Percentiles rank a stretch among this genome's conserved stretches.
These are phyloP conservation scores for Chelon labrosus DNA, from an alignment of 2,797 vertebrate species.

Conservation along the genomic window DNA sequence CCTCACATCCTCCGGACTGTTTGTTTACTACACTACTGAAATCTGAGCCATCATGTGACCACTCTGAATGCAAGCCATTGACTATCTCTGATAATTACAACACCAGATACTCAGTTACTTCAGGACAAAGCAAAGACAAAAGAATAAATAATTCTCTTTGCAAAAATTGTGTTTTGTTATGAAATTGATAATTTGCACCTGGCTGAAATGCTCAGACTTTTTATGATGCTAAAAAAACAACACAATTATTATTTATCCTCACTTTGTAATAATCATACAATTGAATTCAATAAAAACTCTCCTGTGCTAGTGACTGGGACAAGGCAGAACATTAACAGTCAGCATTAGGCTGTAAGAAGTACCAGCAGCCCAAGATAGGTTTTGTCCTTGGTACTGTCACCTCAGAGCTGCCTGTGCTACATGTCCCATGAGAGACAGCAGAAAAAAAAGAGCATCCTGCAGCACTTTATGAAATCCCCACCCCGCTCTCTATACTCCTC, in stretches of 20 bases:
- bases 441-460: slow-evolving; percentile 78
- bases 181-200: background rate
- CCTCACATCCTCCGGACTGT: slow-evolving; percentile 9
- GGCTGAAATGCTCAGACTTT: slow-evolving; percentile 2
- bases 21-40: slow-evolving; percentile 53
- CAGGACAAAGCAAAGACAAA: slow-evolving; percentile 23
- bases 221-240: slow-evolving; percentile 18
- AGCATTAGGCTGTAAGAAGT: slow-evolving; percentile 34
- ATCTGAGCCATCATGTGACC: slow-evolving; percentile 57
- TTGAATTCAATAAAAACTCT: slow-evolving; percentile 26
- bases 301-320: slow-evolving; percentile 21
- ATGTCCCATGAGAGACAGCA: slow-evolving; percentile 74
- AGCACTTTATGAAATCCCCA: slow-evolving; percentile 78
- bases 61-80: slow-evolving; percentile 33
- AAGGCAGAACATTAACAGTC: slow-evolving; percentile 38
- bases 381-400: slow-evolving; percentile 81
- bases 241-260: slow-evolving; percentile 14
- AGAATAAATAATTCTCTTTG: slow-evolving; percentile 38
- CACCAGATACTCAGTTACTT: slow-evolving; percentile 40
- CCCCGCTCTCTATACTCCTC: slow-evolving; percentile 65
- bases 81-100: slow-evolving; percentile 45
- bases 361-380: slow-evolving; percentile 61
- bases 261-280: slow-evolving; percentile 12
- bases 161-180: slow-evolving; percentile 28
- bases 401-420: slow-evolving; percentile 69